Percentiles rank a stretch among this genome's conserved stretches.
phyloP scores from a whole-genome alignment of 2,797 vertebrate species.

The Rhinichthys osculus region DNA sequence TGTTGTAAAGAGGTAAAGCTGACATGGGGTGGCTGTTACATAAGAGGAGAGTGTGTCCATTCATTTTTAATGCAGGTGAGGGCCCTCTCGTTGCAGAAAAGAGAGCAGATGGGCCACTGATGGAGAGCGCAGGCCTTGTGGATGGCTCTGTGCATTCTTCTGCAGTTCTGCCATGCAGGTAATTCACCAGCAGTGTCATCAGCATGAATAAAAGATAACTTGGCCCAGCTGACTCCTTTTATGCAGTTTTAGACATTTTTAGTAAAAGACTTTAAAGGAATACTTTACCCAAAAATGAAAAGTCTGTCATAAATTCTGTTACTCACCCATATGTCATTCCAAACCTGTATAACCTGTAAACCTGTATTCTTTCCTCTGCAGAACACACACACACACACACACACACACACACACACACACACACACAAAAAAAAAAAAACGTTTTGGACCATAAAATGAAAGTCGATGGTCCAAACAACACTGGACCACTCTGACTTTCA shows the following conservation, averaged over 20 bases:
- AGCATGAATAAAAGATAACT: conserved; percentile 82
- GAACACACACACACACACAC: not conserved
- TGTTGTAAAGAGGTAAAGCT: conserved; percentile 46
- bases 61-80: conserved; percentile 82
- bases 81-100: conserved; percentile 67
- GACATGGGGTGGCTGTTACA: conserved; percentile 70
- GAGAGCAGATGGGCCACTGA: conserved; percentile 66
- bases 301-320: not conserved
- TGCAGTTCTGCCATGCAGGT: conserved; percentile 81
- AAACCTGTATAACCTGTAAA: not conserved
- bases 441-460: not conserved
- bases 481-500: not conserved
- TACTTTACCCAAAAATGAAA: not conserved
- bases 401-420: too few relatives aligned
- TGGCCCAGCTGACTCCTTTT: conserved; percentile 77
- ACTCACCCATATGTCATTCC: not conserved
- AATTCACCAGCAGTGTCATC: conserved; percentile 78
- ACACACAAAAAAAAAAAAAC: not conserved
- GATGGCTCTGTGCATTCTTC: conserved; percentile 75
- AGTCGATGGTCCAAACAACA: not conserved
- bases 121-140: conserved; percentile 72
- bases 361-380: not conserved
- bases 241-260: conserved; percentile 73
- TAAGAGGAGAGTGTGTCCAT: conserved; percentile 74
- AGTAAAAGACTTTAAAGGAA: conserved; percentile 63